Percentiles rank a stretch among this genome's conserved stretches.
These are phyloP conservation scores for Hiodon alosoides DNA, from an alignment of 2,113 vertebrate genomes.

Conservation along the genomic window DNA sequence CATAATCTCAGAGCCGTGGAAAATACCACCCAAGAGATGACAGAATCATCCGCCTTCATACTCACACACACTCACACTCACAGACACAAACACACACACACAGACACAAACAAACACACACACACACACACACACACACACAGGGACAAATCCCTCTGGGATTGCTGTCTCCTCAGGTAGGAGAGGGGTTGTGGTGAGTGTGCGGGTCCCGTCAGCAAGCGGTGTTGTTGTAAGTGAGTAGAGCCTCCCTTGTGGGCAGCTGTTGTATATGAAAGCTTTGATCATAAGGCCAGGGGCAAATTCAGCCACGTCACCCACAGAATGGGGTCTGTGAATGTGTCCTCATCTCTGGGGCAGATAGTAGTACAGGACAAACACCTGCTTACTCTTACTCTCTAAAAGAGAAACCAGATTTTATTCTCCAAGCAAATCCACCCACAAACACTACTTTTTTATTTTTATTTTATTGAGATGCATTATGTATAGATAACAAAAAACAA, in stretches of 20 bases:
- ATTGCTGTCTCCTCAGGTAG: conserved; percentile 25
- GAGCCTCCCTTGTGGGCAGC: conserved; percentile 63
- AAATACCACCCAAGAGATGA: conserved; percentile 2
- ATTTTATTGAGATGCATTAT: background rate
- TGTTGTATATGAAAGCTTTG: conserved; percentile 61
- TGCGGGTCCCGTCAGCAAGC: conserved; percentile 48
- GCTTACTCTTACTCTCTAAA: conserved; percentile 33
- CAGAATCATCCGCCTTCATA: background rate
- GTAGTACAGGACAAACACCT: conserved; percentile 53
- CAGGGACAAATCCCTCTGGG: conserved; percentile 12
- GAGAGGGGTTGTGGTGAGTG: conserved; percentile 16
- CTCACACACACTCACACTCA: background rate
- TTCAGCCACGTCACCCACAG: conserved; percentile 28
- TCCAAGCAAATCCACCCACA: background rate
- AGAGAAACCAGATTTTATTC: background rate
- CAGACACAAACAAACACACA: background rate
- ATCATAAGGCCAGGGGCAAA: conserved; percentile 46
- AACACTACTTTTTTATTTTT: conserved; percentile 12
- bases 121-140: conserved; percentile 9
- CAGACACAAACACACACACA: background rate
- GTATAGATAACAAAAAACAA: conserved; percentile 7
- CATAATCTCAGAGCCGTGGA: background rate
- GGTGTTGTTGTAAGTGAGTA: conserved; percentile 64
- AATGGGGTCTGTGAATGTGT: conserved; percentile 37
- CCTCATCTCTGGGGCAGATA: conserved; percentile 35